A percentile compares a stretch with the other conserved stretches of the same genome.
These are phyloP conservation scores for Caenorhabditis macrosperma DNA, from an alignment of 2,888 invertebrate species.

Conservation along the genomic window DNA sequence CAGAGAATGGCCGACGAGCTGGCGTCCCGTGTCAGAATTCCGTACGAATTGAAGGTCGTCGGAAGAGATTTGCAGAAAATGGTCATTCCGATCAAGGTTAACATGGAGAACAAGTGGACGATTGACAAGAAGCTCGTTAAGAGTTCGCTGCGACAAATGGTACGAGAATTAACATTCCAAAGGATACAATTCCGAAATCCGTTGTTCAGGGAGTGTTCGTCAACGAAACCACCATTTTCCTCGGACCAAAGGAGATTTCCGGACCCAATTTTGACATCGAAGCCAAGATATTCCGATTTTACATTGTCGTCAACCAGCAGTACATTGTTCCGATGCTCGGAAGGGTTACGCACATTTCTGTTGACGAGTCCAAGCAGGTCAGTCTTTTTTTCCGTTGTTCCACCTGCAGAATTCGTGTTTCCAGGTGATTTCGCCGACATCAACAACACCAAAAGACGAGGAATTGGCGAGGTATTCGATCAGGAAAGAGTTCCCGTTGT, in stretches of 20 bases:
- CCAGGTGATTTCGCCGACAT: constrained; percentile 27
- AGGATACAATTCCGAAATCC: no score
- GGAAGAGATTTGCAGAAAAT: constrained; percentile 71
- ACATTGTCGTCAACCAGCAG: constrained; percentile 71
- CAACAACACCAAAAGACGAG: constrained; percentile 63
- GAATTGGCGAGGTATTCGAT: constrained; percentile 72
- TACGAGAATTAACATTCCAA: no score
- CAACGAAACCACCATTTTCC: constrained; percentile 86
- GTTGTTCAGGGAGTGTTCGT: constrained; percentile 83
- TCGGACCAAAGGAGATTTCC: constrained; percentile 86
- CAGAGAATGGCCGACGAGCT: constrained; percentile 78
- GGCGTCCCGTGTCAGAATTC: constrained; percentile 73
- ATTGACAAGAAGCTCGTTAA: constrained; percentile 69
- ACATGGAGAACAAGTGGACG: constrained; percentile 76
- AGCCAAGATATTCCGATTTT: constrained; percentile 83
- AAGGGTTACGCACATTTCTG: constrained; percentile 76
- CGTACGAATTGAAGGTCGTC: constrained; percentile 69
- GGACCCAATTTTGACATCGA: constrained; percentile 90
- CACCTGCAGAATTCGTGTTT: background rate
- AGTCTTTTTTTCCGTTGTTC: background rate
- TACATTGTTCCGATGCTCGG: constrained; percentile 79
- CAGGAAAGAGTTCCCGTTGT: constrained; percentile 70
- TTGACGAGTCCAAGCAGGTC: constrained; percentile 75
- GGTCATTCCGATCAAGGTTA: constrained; percentile 73
- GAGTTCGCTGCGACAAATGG: constrained; percentile 72